A percentile compares a stretch with the other conserved stretches of the same genome.
phyloP scores from a whole-genome alignment of 1,140 invertebrate species.

The Leguminivora glycinivorella region DNA sequence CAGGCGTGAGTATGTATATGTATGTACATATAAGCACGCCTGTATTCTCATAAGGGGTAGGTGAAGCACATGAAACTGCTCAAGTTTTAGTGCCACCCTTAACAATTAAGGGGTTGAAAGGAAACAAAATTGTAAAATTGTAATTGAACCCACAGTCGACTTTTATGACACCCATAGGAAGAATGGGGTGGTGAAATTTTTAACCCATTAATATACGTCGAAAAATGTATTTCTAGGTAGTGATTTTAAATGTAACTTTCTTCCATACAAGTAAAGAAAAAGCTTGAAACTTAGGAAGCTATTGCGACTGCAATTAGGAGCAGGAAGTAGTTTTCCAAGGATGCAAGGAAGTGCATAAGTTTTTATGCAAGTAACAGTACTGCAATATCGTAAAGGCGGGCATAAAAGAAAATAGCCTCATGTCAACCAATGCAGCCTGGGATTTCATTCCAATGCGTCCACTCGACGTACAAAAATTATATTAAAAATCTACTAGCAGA shows the following conservation, averaged over 20 bases:
- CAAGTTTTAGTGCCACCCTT: no score
- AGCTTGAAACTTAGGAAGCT: not conserved
- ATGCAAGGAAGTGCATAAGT: conserved; percentile 23
- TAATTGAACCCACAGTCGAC: no score
- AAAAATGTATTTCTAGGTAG: no score
- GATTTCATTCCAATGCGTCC: not conserved
- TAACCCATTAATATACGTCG: no score
- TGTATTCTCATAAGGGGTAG: no score
- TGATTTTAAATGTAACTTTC: not conserved
- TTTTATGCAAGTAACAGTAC: conserved; percentile 26
- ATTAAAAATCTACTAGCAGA: not conserved
- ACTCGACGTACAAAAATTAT: not conserved
- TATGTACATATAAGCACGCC: no score
- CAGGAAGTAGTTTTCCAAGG: conserved; percentile 3
- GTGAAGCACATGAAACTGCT: no score
- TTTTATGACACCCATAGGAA: no score
- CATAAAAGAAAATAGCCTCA: conserved; percentile 24
- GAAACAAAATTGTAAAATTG: no score
- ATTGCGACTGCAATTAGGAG: conserved; percentile 17
- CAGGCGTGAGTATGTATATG: no score
- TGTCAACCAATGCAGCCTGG: conserved; percentile 12
- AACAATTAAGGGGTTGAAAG: no score
- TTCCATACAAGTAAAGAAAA: not conserved
- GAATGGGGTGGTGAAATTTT: no score
- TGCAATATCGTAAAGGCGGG: conserved; percentile 24